Conservation (phyloP, 2,888 invertebrate species). For the Diploptera punctata region DNA sequence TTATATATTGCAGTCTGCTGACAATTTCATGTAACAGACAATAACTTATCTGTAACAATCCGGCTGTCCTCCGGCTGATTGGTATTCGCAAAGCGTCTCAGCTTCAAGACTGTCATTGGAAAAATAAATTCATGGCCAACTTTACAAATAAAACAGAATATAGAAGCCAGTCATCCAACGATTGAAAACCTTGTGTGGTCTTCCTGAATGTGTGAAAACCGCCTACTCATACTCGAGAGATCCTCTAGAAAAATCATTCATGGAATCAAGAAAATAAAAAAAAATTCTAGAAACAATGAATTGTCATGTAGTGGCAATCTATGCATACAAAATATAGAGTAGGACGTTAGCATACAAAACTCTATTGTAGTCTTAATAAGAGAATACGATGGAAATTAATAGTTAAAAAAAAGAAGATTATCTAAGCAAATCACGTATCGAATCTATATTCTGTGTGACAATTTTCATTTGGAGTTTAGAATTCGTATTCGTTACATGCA, state of each 20-base stretch:
- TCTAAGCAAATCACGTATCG: no score
- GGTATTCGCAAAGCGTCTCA: slow-evolving; percentile 16
- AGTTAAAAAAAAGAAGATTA: no score
- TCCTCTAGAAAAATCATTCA: no score
- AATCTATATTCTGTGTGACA: no score
- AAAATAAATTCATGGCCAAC: slow-evolving; percentile 14
- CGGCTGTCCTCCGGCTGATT: neutral
- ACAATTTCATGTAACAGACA: slow-evolving; percentile 23
- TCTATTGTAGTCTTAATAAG: no score
- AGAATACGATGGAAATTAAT: no score
- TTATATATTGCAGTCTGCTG: slow-evolving; percentile 6
- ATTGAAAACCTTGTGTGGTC: slow-evolving; percentile 24
- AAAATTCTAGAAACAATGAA: no score
- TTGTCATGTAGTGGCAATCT: no score
- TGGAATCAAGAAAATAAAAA: neutral
- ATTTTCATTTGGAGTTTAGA: no score
- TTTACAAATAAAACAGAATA: slow-evolving; percentile 22
- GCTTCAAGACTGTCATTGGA: slow-evolving; percentile 19
- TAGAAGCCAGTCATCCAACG: slow-evolving; percentile 16
- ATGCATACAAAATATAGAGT: no score
- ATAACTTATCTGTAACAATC: slow-evolving; percentile 18
- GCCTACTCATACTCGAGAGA: slow-evolving; percentile 1
- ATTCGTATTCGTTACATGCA: no score
- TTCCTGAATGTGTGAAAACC: slow-evolving; percentile 13
- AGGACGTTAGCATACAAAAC: no score